Conservation (phyloP, 2,113 vertebrate genomes). For the Sorex fumeus region DNA sequence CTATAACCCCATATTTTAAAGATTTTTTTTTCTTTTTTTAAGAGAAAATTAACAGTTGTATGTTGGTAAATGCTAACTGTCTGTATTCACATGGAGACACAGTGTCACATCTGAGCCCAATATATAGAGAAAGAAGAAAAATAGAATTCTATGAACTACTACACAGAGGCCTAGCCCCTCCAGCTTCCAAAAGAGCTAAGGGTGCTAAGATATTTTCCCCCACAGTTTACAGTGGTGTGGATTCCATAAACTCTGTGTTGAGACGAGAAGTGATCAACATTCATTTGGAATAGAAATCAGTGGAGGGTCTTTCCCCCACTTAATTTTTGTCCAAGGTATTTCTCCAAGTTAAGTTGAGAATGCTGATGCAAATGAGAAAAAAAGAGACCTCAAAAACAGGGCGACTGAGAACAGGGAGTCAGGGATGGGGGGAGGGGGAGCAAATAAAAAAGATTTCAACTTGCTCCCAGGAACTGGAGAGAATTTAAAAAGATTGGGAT, state of each 20-base stretch:
- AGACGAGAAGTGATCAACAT: slow-evolving; percentile 90
- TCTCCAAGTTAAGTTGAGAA: slow-evolving; percentile 89
- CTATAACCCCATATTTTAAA: slow-evolving; percentile 81
- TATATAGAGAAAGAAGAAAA: slow-evolving; percentile 92
- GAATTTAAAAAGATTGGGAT: slow-evolving; percentile 93
- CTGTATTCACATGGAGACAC: slow-evolving; percentile 93
- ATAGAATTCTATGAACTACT: slow-evolving; percentile 96
- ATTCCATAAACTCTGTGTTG: slow-evolving; percentile 91
- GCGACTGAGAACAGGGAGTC: slow-evolving; percentile 91
- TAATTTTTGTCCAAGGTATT: slow-evolving; percentile 92
- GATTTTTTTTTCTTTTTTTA: slow-evolving; percentile 85
- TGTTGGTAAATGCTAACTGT: slow-evolving; percentile 94
- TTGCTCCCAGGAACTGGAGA: slow-evolving; percentile 95
- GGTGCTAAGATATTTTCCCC: slow-evolving; percentile 91
- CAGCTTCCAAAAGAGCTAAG: slow-evolving; percentile 90
- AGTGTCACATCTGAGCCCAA: slow-evolving; percentile 92
- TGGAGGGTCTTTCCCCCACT: slow-evolving; percentile 88
- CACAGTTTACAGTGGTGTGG: slow-evolving; percentile 93
- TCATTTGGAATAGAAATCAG: slow-evolving; percentile 91
- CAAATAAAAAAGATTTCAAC: slow-evolving; percentile 87
- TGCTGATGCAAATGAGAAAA: slow-evolving; percentile 92
- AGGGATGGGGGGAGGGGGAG: slow-evolving; percentile 92
- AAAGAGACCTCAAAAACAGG: slow-evolving; percentile 92
- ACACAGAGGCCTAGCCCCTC: slow-evolving; percentile 95
- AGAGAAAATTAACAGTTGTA: slow-evolving; percentile 94